Conservation (phyloP, 2,797 vertebrate species). For the Rachycentron canadum region DNA sequence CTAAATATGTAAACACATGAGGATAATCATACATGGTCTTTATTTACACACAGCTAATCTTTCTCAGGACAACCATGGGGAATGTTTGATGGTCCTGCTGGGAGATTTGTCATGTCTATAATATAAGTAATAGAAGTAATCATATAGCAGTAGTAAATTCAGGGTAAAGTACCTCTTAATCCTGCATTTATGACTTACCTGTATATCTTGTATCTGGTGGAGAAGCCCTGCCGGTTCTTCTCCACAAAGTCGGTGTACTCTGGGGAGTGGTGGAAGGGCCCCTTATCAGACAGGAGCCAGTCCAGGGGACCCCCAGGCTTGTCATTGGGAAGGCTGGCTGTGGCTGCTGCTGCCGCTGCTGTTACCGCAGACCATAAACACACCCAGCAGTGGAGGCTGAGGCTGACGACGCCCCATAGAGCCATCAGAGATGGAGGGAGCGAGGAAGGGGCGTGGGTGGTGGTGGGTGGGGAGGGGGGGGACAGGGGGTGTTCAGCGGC, state of each 20-base stretch:
- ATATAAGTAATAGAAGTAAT: background rate
- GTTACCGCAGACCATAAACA: slow-evolving; percentile 70
- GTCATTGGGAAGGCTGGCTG: slow-evolving; percentile 91
- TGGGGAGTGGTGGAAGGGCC: slow-evolving; percentile 97
- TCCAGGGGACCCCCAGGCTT: slow-evolving; percentile 94
- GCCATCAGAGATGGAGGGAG: slow-evolving; percentile 93
- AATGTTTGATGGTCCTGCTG: slow-evolving; percentile 10
- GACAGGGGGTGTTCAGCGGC: slow-evolving; percentile 85
- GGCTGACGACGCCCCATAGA: slow-evolving; percentile 96
- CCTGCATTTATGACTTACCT: slow-evolving; percentile 84
- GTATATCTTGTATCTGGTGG: slow-evolving; percentile 99
- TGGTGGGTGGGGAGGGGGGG: slow-evolving; percentile 1
- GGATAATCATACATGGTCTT: background rate
- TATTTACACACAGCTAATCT: slow-evolving; percentile 23
- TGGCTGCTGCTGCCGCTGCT: slow-evolving; percentile 78
- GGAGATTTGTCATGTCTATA: slow-evolving; percentile 13
- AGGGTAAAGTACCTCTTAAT: slow-evolving; percentile 17
- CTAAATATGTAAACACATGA: slow-evolving; percentile 19
- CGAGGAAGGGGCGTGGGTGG: slow-evolving; percentile 39
- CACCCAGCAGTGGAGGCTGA: slow-evolving; percentile 94
- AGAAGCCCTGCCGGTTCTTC: slow-evolving; percentile 96
- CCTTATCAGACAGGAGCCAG: slow-evolving; percentile 99
- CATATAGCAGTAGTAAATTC: slow-evolving; percentile 11
- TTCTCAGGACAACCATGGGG: slow-evolving; percentile 12
- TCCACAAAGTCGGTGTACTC: slow-evolving; percentile 99